Evolutionary conservation across 2,797 vertebrate genomes (phyloP).

Genomic region (Merluccius polli): DNA sequence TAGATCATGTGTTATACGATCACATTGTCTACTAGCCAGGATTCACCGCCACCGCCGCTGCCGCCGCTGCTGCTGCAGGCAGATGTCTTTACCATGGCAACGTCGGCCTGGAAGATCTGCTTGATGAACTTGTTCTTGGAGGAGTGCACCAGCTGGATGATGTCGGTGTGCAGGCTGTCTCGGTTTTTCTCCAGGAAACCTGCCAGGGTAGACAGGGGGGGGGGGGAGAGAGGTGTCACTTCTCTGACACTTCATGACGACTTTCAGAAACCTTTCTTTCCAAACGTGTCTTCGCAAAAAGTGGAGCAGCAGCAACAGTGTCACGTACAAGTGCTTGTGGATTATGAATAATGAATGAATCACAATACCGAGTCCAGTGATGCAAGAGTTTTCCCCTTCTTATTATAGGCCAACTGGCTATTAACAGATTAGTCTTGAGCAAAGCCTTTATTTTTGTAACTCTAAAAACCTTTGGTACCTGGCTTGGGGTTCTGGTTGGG

Average conservation of each 20-base stretch:
- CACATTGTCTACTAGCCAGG: background rate
- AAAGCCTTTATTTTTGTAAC: background rate
- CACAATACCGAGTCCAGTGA: background rate
- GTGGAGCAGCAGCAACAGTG: background rate
- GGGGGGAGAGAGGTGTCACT: background rate
- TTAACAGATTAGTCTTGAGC: background rate
- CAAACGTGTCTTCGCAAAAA: background rate
- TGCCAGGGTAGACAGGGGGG: slow-evolving; percentile 43
- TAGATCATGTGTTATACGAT: too few species aligned
- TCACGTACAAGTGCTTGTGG: background rate
- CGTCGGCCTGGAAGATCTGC: slow-evolving; percentile 98
- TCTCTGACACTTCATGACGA: background rate
- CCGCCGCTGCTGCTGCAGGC: too few species aligned
- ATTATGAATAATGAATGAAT: slow-evolving; percentile 1
- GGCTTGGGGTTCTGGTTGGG: background rate
- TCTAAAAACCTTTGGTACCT: background rate
- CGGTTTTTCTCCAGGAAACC: slow-evolving; percentile 98
- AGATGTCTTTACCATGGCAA: slow-evolving; percentile 87
- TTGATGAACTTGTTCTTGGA: slow-evolving; percentile 99
- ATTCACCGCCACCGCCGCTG: too few species aligned
- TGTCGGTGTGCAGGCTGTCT: slow-evolving; percentile 94
- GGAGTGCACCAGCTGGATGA: slow-evolving; percentile 96
- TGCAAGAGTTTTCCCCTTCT: background rate
- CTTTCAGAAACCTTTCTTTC: background rate
- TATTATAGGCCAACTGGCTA: background rate